Base-by-base conservation (phyloP, 92 coral and sea anemone species). In the Porites cylindrica region DNA sequence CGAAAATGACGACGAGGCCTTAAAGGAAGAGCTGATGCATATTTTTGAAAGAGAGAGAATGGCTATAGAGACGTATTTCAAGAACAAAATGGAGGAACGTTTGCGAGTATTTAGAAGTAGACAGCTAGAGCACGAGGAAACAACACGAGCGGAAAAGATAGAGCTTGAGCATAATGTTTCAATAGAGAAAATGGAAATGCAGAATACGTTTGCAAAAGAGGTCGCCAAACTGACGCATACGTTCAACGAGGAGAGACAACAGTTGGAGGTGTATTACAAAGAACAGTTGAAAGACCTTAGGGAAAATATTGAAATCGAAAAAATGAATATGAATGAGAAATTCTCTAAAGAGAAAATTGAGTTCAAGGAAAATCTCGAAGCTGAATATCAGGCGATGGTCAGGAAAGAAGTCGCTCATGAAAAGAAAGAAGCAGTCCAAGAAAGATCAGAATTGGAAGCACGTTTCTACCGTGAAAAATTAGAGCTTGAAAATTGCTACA, bases 41-140 rank as follows among this genome's bases (percentile, higher is more conserved):
- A 96, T 96, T 58, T 96, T 96, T 86, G 99, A 96, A 64, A 96
- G 99, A 6, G 99, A 96, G 74, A 75, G 94, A 47, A 19, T 82
- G 16, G 89, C 97, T 0, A 73, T 96, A 38, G 99, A 94, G 75
- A 84, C 70, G 82, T 95, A 90, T 68, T 96, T 93, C 83, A 96
- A 95, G 51, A 91, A 88, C 50, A 94, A 92, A 75, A 95, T 96
- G 94, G 98, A 95, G 23, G 95, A 93, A 47, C 82, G 92, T 21
- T 50, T 95, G 74, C 91, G 81, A 21, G 82, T 82, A 69, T 93
- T 93, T 32, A 91, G 96, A 50, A 83, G 86, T 16, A 88, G 88
- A 65, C 97, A 96, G 32, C 81, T 88, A 16, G 96, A 96, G 56
- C 82, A 93, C 95, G 99, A 96, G 60, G 98, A 93, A 78, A 82